Evolutionary conservation across 2,888 invertebrate species (phyloP), one percentile per base, ranked within the genome.

Genomic region (Isoperla grammatica): DNA sequence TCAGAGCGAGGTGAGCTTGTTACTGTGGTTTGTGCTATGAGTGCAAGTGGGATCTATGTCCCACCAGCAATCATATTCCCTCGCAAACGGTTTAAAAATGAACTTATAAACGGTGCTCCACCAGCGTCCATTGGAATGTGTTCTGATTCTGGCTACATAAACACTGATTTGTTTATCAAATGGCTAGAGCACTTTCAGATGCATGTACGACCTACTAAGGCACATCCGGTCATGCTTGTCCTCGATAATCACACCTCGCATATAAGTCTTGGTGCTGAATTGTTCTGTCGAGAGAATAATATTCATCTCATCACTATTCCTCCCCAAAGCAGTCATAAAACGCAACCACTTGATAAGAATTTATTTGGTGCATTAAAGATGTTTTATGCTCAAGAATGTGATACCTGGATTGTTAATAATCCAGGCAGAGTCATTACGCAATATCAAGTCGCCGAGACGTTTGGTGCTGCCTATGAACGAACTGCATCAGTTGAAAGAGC

Each of bases 21-120:
- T 23, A 69, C 69, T 46, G 64, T 62, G 12, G 67, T 68, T 15
- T 66, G 65, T 20, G 63, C 64, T 48, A 42, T 64, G 46, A 56
- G 42, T 43, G 58, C 65, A 2, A 37, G 43, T 12, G 65, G 64
- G 48, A 35, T 20, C 54, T 65, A 49, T 46, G 46, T 65, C 53
- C 62, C 65, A 37, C 64, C 62, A 22, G 56, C 59, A 39, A 43
- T 66, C 17, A 64, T 65, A 42, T 66, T 65, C 46, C 60, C 61
- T 12, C 22, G 65, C 2, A 61, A 63, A 61, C 56, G 63, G 50
- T 65, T 57, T 61, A 61, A 49, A 50, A 49, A 11, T 46, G 62
- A 20, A 22, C 65, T 3, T 43, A 62, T 6, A 60, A 1, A n/a
- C 17, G 15, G 39, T 6, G 59, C 61, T 23, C 64, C 63, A 37